Base-by-base conservation (phyloP, 2,797 vertebrate species). In the Neoniphon sammara region DNA sequence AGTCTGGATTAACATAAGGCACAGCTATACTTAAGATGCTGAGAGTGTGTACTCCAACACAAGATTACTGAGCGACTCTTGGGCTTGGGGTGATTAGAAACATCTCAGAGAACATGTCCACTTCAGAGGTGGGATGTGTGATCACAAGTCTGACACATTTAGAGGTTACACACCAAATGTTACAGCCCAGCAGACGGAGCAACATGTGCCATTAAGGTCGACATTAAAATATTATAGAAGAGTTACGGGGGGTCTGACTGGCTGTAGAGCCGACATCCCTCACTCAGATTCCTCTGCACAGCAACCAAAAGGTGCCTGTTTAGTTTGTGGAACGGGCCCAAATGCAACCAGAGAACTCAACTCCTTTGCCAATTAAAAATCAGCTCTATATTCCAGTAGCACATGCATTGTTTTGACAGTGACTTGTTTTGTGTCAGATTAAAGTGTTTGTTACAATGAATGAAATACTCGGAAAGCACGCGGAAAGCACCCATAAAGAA, bases 61-160 rank as follows among this genome's bases (percentile, higher is more conserved):
- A 52, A 49, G 56, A 83, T 44, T 15, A 44, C 42, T 44, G 3
- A 44, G 42, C 3, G 50, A 65, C 72, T 46, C 65, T 84, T 73
- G 47, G 31, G 61, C 58, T 72, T 20, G 0, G 44, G 77, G 31
- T 72, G 60, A 83, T 72, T 67, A 46, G 67, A 59, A 72, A 50
- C 75, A 75, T 73, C 66, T 56, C 0, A 23, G 42, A 44, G 4
- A 63, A 49, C 74, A 66, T 58, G 67, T 62, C 65, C 50, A 72
- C 78, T 85, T 71, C 53, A 80, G 58, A 4, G 5, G 39, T 2
- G 5, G 25, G 53, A 67, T 52, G 15, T 65, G 71, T 62, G 60
- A 72, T 78, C 31, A 36, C 23, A 78, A 60, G 14, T 44, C 36
- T 12, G 10, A 3, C 36, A 39, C 9, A 39, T 39, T 39, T 3